Evolutionary conservation across 2,113 vertebrate genomes (phyloP).

Genomic region (Emydura subglobosa): DNA sequence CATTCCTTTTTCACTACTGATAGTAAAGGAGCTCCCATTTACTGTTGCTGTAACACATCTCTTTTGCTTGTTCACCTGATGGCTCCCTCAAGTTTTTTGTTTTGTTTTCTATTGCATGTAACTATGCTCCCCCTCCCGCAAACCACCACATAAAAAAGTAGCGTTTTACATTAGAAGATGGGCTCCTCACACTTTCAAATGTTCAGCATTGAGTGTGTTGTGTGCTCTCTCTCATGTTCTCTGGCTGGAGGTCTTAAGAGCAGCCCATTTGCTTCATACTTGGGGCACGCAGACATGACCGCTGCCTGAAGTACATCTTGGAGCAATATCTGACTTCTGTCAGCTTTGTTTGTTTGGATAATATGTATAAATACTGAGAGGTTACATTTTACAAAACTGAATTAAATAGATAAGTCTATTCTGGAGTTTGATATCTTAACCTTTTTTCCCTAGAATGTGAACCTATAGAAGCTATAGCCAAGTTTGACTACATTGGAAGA

Average conservation of each 20-base stretch:
- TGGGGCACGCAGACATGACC: background rate
- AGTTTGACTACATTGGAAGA: conserved; percentile 96
- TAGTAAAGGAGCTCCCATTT: background rate
- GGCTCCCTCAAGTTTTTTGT: background rate
- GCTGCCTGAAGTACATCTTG: background rate
- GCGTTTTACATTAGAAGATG: background rate
- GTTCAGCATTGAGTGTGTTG: background rate
- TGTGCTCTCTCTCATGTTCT: background rate
- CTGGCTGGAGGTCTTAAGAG: background rate
- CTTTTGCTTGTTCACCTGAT: background rate
- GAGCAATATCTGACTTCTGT: background rate
- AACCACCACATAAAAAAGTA: background rate
- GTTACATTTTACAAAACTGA: background rate
- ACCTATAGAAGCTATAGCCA: conserved; percentile 98
- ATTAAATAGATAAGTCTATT: background rate
- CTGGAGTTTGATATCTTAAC: background rate
- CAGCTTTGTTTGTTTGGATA: background rate
- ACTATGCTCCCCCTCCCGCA: background rate
- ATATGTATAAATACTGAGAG: background rate
- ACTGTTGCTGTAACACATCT: background rate
- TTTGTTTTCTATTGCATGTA: background rate
- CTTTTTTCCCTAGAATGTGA: conserved; percentile 87
- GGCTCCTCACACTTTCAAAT: background rate
- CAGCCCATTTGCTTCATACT: background rate
- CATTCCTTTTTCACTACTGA: background rate